A percentile compares a stretch with the other conserved stretches of the same genome.
These are phyloP conservation scores for Microctonus brassicae DNA, from an alignment of 2,888 invertebrate genomes.

Conservation along the genomic window DNA sequence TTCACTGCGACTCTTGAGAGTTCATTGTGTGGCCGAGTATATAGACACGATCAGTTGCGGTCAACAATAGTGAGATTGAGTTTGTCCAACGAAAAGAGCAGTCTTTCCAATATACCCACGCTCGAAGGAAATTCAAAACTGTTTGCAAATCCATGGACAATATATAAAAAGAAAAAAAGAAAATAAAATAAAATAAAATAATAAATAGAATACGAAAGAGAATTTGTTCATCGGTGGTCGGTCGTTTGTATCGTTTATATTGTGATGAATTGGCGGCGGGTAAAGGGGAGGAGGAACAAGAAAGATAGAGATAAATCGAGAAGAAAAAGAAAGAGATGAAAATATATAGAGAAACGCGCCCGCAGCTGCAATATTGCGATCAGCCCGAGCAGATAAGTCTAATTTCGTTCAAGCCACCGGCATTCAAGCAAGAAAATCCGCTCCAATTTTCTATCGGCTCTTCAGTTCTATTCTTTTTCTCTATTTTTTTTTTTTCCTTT, in stretches of 20 bases:
- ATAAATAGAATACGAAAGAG: slow-evolving; percentile 9
- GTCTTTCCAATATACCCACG: slow-evolving; percentile 20
- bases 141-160: slow-evolving; percentile 59
- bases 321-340: no score
- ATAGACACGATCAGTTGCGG: slow-evolving; percentile 41
- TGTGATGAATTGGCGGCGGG: slow-evolving; percentile 3
- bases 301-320: background rate
- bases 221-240: slow-evolving; percentile 33
- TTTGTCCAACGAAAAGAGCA: slow-evolving; percentile 46
- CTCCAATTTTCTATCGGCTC: slow-evolving; percentile 59
- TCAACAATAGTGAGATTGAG: slow-evolving; percentile 49
- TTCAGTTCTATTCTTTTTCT: slow-evolving; percentile 21
- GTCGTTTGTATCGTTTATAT: slow-evolving; percentile 18
- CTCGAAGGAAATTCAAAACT: slow-evolving; percentile 48
- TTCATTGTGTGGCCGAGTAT: slow-evolving; percentile 31
- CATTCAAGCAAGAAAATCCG: slow-evolving; percentile 55
- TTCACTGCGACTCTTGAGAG: slow-evolving; percentile 30
- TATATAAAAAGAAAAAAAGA: slow-evolving; percentile 22
- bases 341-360: slow-evolving; percentile 24
- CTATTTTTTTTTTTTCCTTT: background rate
- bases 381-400: slow-evolving; percentile 62
- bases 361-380: slow-evolving; percentile 54
- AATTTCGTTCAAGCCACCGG: slow-evolving; percentile 55
- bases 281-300: background rate
- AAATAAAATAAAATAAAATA: slow-evolving; percentile 21